Evolutionary conservation across 2,113 vertebrate species (phyloP), one percentile per base, ranked within the genome.

Genomic region (Campylomormyrus tamandua): DNA sequence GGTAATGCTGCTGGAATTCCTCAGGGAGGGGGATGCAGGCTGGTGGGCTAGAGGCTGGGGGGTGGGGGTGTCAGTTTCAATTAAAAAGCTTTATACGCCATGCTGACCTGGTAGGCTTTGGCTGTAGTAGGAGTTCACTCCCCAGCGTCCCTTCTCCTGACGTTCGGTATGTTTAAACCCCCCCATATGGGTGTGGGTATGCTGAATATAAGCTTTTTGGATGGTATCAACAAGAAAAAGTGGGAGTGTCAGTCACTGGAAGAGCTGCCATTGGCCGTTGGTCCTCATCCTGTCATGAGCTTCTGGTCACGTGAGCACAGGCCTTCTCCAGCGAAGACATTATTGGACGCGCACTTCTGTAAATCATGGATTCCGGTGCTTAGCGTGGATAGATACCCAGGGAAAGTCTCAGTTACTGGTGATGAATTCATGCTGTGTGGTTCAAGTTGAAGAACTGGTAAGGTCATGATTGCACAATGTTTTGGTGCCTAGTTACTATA

Each of bases 71-170:
- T 89, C 11, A 52, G 92, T 94, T 96, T 89, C 77, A n/a, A 93
- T 95, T 96, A 94, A 95, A 92, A 95, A 91, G 77, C 91, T 87
- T 93, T 92, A 91, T 92, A 83, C 42, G 88, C 92, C 89, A 89
- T 88, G 87, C 90, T 91, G 90, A 89, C 90, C 90, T 85, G 58
- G 88, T 50, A 74, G 10, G 45, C 19, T n/a, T 39, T 21, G 24
- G 45, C 42, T 45, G 7, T 17, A 45, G 45, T 48, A 39, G 70
- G 39, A 85, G 49, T 88, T 74, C 5, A 88, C 84, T 74, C 90
- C 89, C 80, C 17, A 1, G 3, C 27, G 0, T 5, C 66, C 66
- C 1, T 45, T 77, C n/a, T 19, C 39, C 39, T 45, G 8, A 48
- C 39, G 8, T 48, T 45, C 6, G 9, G 50, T 53, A 7, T 15